phyloP scores from a whole-genome alignment of 2,113 vertebrate genomes.

The Caranx ignobilis region DNA sequence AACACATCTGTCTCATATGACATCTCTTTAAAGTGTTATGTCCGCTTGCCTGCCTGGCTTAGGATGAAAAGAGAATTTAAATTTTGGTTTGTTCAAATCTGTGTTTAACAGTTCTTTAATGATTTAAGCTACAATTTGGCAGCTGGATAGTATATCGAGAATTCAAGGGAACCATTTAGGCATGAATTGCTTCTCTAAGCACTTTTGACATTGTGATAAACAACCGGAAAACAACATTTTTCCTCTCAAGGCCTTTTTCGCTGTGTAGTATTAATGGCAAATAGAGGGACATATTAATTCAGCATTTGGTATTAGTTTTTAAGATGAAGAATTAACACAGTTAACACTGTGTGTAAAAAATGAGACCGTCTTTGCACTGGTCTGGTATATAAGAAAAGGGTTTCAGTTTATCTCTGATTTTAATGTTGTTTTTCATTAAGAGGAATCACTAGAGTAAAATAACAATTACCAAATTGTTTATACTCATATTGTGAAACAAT shows the following conservation, averaged over 20 bases:
- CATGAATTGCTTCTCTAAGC: slow-evolving; percentile 23
- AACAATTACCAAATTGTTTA: slow-evolving; percentile 5
- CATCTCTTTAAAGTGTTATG: background rate
- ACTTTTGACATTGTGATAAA: slow-evolving; percentile 40
- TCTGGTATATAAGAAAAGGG: background rate
- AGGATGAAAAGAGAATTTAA: slow-evolving; percentile 4
- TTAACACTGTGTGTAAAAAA: background rate
- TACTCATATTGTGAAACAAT: slow-evolving; percentile 15
- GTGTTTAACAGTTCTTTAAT: slow-evolving; percentile 7
- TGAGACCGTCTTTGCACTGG: background rate
- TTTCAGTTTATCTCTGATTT: background rate
- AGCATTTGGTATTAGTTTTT: slow-evolving; percentile 8
- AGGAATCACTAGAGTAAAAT: background rate
- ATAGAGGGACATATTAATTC: background rate
- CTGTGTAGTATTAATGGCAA: background rate
- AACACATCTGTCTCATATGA: slow-evolving; percentile 2
- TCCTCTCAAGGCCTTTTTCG: slow-evolving; percentile 18
- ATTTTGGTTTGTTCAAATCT: background rate
- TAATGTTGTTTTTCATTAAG: background rate
- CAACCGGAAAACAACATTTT: slow-evolving; percentile 25
- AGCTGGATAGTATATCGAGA: slow-evolving; percentile 18
- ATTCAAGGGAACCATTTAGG: slow-evolving; percentile 11
- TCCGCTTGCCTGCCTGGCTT: background rate
- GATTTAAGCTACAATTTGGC: slow-evolving; percentile 19
- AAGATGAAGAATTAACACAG: background rate